These are phyloP conservation scores for Drosophila vallismaia DNA, from an alignment of 2,888 invertebrate genomes.

Conservation along the genomic window DNA sequence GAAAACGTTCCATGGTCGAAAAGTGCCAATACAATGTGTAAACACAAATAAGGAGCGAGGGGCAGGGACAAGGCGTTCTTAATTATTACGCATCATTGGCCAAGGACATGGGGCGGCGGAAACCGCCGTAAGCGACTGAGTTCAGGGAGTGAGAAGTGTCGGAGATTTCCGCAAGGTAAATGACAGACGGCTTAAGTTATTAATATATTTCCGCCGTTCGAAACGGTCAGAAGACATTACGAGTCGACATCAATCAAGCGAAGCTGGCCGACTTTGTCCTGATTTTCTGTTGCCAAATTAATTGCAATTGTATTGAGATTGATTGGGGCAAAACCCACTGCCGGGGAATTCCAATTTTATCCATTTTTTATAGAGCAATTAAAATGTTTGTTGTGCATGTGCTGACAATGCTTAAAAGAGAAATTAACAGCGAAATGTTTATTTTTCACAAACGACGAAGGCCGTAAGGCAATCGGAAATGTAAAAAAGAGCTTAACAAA, in stretches of 20 bases:
- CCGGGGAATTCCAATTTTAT: constrained; percentile 12
- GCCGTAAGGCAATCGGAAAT: background rate
- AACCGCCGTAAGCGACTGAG: constrained; percentile 9
- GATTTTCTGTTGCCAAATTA: constrained; percentile 54
- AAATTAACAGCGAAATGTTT: constrained; percentile 30
- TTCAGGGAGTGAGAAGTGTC: constrained; percentile 24
- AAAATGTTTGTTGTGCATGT: constrained; percentile 47
- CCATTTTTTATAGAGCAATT: constrained; percentile 50
- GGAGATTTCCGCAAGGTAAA: constrained; percentile 41
- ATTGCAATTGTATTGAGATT: constrained; percentile 65
- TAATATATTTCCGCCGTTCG: constrained; percentile 43
- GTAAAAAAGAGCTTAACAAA: background rate
- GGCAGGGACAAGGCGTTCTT: constrained; percentile 31
- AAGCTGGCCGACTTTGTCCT: constrained; percentile 16
- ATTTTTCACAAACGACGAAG: constrained; percentile 5
- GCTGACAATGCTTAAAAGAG: constrained; percentile 36
- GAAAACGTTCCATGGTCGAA: constrained; percentile 39
- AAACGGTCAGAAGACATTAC: constrained; percentile 9
- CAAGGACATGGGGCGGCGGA: background rate
- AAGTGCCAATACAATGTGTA: constrained; percentile 69
- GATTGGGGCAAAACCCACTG: constrained; percentile 35
- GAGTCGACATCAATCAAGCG: constrained; percentile 44
- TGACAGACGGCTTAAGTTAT: constrained; percentile 52
- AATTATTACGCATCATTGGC: constrained; percentile 52
- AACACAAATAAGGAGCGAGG: constrained; percentile 38